Conservation (phyloP, 2,797 vertebrate species). For the Coregonus suidteri region DNA sequence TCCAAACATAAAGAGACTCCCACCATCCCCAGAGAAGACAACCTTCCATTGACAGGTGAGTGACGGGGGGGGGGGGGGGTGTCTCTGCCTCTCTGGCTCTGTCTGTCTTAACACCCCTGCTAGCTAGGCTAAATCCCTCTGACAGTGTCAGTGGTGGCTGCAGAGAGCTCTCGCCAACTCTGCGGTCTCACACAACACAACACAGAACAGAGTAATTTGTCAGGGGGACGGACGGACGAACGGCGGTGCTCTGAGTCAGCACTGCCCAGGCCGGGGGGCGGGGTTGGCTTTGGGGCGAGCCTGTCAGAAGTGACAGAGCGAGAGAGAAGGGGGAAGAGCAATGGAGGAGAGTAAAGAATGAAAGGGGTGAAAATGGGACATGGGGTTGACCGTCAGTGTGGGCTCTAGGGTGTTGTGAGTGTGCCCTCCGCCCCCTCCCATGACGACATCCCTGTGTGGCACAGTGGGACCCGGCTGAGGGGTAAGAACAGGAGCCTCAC, state of each 20-base stretch:
- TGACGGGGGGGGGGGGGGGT: background rate
- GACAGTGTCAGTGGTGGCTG: background rate
- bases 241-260: slow-evolving; percentile 5
- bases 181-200: background rate
- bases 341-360: slow-evolving; percentile 5
- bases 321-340: background rate
- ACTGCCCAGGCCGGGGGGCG: background rate
- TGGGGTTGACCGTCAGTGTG: background rate
- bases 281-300: background rate
- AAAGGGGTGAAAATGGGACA: slow-evolving; percentile 7
- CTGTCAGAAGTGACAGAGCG: background rate
- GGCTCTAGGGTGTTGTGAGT: background rate
- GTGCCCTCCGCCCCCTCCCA: background rate
- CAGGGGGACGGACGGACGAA: background rate
- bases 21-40: background rate
- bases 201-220: slow-evolving; percentile 2
- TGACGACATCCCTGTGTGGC: background rate
- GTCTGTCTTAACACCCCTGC: background rate
- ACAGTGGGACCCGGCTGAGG: slow-evolving; percentile 3
- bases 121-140: background rate
- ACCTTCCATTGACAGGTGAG: background rate
- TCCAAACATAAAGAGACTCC: background rate
- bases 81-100: slow-evolving; percentile 2
- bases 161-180: background rate
- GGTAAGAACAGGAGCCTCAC: background rate